Evolutionary conservation across 2,113 vertebrate genomes (phyloP).

Genomic region (Athene cunicularia): DNA sequence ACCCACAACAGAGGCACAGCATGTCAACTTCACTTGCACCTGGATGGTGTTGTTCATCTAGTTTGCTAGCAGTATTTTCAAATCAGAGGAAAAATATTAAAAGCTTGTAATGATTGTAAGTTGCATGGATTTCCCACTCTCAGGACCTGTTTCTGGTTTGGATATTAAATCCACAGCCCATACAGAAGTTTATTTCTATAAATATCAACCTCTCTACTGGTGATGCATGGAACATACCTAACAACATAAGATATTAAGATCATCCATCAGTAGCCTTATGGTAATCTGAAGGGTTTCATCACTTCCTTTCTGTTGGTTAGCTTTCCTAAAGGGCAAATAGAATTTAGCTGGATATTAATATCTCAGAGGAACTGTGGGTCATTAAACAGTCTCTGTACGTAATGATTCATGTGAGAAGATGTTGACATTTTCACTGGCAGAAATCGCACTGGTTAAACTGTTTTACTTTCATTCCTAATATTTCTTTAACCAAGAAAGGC

Average conservation of each 20-base stretch:
- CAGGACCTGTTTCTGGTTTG: background rate
- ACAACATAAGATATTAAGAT: background rate
- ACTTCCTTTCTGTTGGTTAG: background rate
- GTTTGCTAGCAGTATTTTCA: background rate
- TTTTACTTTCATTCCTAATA: background rate
- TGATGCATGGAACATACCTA: background rate
- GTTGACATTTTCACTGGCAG: background rate
- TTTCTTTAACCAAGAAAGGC: background rate
- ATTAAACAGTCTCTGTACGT: background rate
- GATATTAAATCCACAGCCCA: background rate
- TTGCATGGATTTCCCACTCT: background rate
- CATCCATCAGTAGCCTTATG: background rate
- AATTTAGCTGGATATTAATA: background rate
- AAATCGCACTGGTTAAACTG: background rate
- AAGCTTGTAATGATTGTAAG: background rate
- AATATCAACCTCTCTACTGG: background rate
- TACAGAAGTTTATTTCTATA: background rate
- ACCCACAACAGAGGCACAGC: background rate
- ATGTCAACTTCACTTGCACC: background rate
- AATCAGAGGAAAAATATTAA: background rate
- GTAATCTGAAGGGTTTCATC: slow-evolving; percentile 4
- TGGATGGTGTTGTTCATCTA: background rate
- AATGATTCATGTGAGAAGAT: background rate
- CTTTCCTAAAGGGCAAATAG: background rate
- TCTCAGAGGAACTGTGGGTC: background rate